Evolutionary conservation across 2,797 vertebrate genomes (phyloP).

Genomic region (Meriones psammophilus): DNA sequence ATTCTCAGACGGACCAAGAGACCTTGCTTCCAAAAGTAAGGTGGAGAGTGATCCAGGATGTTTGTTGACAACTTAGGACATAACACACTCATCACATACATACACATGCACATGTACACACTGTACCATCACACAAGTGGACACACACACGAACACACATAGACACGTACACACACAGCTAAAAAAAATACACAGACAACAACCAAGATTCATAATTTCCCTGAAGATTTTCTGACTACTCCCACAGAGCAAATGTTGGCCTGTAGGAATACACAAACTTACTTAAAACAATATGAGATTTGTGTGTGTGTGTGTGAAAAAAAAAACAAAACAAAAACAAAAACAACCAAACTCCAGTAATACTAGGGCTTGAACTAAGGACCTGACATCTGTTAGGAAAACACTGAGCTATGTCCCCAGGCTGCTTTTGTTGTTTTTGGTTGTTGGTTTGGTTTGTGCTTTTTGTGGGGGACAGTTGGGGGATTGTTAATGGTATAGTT

Average conservation of each 20-base stretch:
- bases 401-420: neutral
- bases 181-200: neutral
- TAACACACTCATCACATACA: too few relatives aligned
- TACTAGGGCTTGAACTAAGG: neutral
- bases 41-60: neutral
- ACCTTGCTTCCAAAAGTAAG: neutral
- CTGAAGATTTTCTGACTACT: too few relatives aligned
- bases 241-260: neutral
- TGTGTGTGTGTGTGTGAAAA: neutral
- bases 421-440: neutral
- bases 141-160: neutral
- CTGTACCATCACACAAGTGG: neutral
- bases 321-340: neutral
- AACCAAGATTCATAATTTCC: neutral
- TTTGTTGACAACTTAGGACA: too few relatives aligned
- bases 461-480: neutral
- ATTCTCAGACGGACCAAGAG: neutral
- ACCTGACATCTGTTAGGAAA: neutral
- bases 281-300: neutral
- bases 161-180: neutral
- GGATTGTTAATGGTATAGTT: neutral
- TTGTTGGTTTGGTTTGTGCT: neutral
- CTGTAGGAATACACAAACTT: neutral
- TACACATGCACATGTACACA: neutral
- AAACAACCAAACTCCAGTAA: neutral